Percentiles rank a stretch among this genome's conserved stretches.
Evolutionary conservation across 2,113 vertebrate genomes (phyloP).

Genomic region (Oncorhynchus gorbuscha): DNA sequence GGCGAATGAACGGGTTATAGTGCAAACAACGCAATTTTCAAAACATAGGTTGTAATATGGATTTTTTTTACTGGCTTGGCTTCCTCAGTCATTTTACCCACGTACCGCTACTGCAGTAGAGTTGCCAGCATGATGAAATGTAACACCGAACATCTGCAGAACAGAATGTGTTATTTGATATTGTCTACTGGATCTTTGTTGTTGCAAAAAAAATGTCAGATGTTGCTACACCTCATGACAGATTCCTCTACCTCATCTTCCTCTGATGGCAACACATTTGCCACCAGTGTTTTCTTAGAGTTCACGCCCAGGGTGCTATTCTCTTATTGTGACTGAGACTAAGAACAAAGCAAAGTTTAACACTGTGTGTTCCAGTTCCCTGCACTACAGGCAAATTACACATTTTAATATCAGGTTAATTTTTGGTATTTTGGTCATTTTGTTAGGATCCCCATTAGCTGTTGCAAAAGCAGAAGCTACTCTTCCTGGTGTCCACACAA

Average conservation of each 20-base stretch:
- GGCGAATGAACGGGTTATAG: no score
- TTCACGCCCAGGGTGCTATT: neutral
- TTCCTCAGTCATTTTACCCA: no score
- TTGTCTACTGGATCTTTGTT: constrained; percentile 6
- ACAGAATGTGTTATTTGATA: constrained; percentile 23
- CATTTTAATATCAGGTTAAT: no score
- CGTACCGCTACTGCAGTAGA: neutral
- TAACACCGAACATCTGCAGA: constrained; percentile 27
- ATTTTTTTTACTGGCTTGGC: no score
- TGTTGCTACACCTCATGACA: constrained; percentile 11
- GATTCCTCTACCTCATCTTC: constrained; percentile 5
- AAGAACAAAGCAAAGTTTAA: constrained; percentile 21
- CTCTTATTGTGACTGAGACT: constrained; percentile 1
- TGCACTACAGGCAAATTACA: neutral
- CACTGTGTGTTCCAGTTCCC: constrained; percentile 4
- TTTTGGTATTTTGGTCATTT: no score
- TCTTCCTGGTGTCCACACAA: no score
- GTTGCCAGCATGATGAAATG: constrained; percentile 8
- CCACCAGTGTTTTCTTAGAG: neutral
- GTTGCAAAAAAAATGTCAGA: constrained; percentile 28
- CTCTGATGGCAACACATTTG: constrained; percentile 21
- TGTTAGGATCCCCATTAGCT: no score
- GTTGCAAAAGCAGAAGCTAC: no score
- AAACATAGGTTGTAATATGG: no score
- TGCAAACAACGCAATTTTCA: no score